Conservation (phyloP, 1,140 invertebrate species). For the Doryteuthis pealeii region DNA sequence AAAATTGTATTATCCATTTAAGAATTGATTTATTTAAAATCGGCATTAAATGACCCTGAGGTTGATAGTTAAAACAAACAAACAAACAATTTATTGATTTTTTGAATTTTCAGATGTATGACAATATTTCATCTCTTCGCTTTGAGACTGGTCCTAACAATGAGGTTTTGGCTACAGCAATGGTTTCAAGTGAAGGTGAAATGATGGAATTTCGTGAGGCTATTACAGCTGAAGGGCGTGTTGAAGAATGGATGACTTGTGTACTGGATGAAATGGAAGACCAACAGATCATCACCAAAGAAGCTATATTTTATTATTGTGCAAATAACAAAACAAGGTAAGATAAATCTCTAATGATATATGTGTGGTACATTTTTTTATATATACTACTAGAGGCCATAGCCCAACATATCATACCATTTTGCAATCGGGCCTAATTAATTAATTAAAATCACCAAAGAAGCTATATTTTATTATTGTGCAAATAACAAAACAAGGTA, state of each 20-base stretch:
- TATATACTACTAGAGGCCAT: neutral
- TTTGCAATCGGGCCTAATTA: neutral
- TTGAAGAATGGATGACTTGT: conserved; percentile 89
- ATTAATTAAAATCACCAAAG: conserved; percentile 73
- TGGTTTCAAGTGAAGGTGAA: conserved; percentile 85
- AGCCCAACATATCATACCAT: too few relatives aligned
- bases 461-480: conserved; percentile 82
- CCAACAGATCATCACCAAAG: conserved; percentile 84
- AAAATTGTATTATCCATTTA: too few relatives aligned
- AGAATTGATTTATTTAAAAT: too few relatives aligned
- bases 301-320: conserved; percentile 82
- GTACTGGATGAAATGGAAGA: conserved; percentile 81
- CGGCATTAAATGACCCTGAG: too few relatives aligned
- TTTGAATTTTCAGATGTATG: conserved; percentile 72
- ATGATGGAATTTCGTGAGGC: conserved; percentile 77
- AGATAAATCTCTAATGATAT: conserved; percentile 3
- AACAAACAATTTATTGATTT: too few relatives aligned
- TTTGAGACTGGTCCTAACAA: conserved; percentile 68
- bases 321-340: conserved; percentile 69
- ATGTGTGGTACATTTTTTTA: neutral
- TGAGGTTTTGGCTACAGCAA: conserved; percentile 70
- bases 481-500: conserved; percentile 69
- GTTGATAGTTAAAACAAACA: too few relatives aligned
- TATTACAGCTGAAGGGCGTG: conserved; percentile 69
- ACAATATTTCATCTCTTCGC: conserved; percentile 78